phyloP scores from a whole-genome alignment of 2,888 invertebrate genomes.

The Caenorhabditis sp. region DNA sequence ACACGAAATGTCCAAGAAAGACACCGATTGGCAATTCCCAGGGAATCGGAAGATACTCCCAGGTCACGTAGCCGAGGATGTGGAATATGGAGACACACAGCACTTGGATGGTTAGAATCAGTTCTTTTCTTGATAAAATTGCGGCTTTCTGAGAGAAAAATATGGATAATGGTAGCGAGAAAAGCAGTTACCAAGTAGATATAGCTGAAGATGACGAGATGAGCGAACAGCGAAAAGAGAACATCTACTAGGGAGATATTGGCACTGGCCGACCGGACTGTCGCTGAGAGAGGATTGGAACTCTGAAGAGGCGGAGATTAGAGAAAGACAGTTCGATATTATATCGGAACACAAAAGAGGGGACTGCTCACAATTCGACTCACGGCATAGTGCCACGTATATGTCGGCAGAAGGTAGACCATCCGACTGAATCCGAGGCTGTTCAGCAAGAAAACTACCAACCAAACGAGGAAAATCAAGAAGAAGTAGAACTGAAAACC shows the following conservation, averaged over 20 bases:
- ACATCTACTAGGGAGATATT: slow-evolving; percentile 65
- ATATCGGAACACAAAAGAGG: slow-evolving; percentile 1
- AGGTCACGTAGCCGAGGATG: slow-evolving; percentile 66
- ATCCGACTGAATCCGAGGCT: slow-evolving; percentile 57
- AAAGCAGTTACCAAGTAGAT: slow-evolving; percentile 59
- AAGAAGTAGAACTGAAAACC: slow-evolving; percentile 60
- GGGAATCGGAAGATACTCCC: slow-evolving; percentile 70
- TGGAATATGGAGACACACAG: slow-evolving; percentile 64
- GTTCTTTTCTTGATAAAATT: slow-evolving; percentile 62
- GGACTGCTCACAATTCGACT: slow-evolving; percentile 43
- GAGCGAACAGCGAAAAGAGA: slow-evolving; percentile 56
- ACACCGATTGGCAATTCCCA: slow-evolving; percentile 65
- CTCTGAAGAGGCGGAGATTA: slow-evolving; percentile 13
- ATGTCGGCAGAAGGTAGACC: slow-evolving; percentile 66
- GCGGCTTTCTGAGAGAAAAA: slow-evolving; percentile 64
- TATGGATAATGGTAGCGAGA: neutral
- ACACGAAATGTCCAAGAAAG: slow-evolving; percentile 69
- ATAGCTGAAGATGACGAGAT: slow-evolving; percentile 60
- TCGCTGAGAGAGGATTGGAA: slow-evolving; percentile 23
- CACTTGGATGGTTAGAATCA: slow-evolving; percentile 68
- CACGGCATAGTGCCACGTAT: slow-evolving; percentile 71
- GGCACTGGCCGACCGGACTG: slow-evolving; percentile 55
- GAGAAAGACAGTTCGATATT: too few relatives aligned
- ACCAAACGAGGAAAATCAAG: slow-evolving; percentile 49
- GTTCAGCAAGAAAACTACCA: slow-evolving; percentile 56